phyloP scores from a whole-genome alignment of 2,113 vertebrate genomes.

The Lampris megalopsis region DNA sequence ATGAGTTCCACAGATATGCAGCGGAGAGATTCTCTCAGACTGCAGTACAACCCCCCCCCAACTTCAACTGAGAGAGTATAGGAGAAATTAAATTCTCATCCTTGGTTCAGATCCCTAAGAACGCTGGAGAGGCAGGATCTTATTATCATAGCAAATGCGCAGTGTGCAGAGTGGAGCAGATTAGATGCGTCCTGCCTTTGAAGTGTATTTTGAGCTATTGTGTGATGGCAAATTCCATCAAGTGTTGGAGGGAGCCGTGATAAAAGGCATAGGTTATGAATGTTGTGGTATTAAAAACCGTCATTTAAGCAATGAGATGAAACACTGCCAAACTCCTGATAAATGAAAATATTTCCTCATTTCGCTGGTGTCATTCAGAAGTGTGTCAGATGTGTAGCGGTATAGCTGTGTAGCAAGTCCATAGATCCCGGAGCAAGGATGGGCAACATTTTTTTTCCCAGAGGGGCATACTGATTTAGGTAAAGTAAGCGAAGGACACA shows the following conservation, averaged over 20 bases:
- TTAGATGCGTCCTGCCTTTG: constrained; percentile 80
- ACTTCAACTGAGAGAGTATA: constrained; percentile 22
- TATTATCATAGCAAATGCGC: constrained; percentile 77
- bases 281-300: constrained; percentile 71
- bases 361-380: constrained; percentile 71
- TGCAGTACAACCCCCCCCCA: constrained; percentile 36
- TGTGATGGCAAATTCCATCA: constrained; percentile 77
- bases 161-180: constrained; percentile 73
- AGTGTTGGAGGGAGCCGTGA: constrained; percentile 67
- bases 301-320: constrained; percentile 76
- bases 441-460: no score
- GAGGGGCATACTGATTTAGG: no score
- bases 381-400: constrained; percentile 1
- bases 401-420: constrained; percentile 29
- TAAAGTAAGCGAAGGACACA: no score
- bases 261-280: constrained; percentile 71
- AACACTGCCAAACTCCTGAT: constrained; percentile 67
- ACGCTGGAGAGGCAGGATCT: constrained; percentile 75
- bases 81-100: constrained; percentile 74
- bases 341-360: constrained; percentile 60
- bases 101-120: constrained; percentile 74
- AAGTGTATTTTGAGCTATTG: constrained; percentile 79
- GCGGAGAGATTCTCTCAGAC: constrained; percentile 69
- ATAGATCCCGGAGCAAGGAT: constrained; percentile 24
- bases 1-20: constrained; percentile 63